A percentile compares a stretch with the other conserved stretches of the same genome.
These are phyloP conservation scores for Charanyca ferruginea DNA, from an alignment of 2,888 invertebrate species.

Conservation along the genomic window DNA sequence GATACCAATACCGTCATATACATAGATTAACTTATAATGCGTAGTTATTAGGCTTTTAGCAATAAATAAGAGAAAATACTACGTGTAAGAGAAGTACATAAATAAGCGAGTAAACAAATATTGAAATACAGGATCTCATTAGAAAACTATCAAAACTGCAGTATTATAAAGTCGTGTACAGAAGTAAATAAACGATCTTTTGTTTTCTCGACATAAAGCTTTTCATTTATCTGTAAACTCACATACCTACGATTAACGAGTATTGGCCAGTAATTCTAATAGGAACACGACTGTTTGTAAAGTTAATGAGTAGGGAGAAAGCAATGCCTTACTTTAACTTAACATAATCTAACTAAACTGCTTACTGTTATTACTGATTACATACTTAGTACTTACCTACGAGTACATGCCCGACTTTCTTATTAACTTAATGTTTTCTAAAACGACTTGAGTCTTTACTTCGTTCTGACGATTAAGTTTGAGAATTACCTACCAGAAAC, in stretches of 20 bases:
- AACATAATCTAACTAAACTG: constrained; percentile 61
- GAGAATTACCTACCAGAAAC: constrained; percentile 9
- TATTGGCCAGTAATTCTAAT: constrained; percentile 61
- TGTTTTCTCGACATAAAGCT: constrained; percentile 11
- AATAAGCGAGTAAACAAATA: background rate
- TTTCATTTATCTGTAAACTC: constrained; percentile 15
- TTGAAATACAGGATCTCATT: background rate
- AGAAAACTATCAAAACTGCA: constrained; percentile 7
- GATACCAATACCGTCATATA: background rate
- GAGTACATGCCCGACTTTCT: constrained; percentile 22
- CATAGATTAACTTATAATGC: background rate
- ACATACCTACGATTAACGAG: constrained; percentile 22
- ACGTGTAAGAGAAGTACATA: background rate
- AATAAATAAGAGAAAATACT: background rate
- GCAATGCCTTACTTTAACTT: constrained; percentile 60
- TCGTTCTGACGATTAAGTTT: constrained; percentile 8
- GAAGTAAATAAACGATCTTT: background rate
- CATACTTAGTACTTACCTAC: constrained; percentile 1
- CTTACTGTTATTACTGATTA: constrained; percentile 46
- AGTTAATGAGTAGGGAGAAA: constrained; percentile 69
- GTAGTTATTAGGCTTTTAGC: background rate
- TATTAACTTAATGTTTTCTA: constrained; percentile 36
- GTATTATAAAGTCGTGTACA: background rate
- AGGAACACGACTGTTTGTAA: constrained; percentile 59
- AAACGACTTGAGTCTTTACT: constrained; percentile 15